A percentile compares a stretch with the other conserved stretches of the same genome.
These are phyloP conservation scores for Benitochromis conjunctus DNA, from an alignment of 2,113 vertebrate species.

Conservation along the genomic window DNA sequence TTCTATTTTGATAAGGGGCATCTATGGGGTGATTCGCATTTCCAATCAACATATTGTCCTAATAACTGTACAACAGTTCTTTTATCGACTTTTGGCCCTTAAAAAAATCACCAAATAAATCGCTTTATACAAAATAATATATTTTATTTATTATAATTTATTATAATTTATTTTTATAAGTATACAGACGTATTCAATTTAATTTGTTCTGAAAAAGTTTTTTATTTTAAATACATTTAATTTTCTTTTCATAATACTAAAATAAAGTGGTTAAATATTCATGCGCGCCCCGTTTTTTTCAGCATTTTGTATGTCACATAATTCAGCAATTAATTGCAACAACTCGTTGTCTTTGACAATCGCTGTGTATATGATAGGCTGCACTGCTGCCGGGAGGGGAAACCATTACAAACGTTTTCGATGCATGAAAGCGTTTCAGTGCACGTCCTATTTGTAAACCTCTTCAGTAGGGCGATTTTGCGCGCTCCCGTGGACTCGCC, in stretches of 20 bases:
- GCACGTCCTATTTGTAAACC: slow-evolving; percentile 59
- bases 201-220: background rate
- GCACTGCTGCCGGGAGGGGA: slow-evolving; percentile 16
- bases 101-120: background rate
- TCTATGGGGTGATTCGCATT: background rate
- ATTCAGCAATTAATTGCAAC: background rate
- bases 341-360: background rate
- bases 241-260: background rate
- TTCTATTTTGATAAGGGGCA: background rate
- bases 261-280: background rate
- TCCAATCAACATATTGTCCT: background rate
- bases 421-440: slow-evolving; percentile 40
- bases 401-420: slow-evolving; percentile 25
- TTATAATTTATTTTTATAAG: background rate
- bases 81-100: background rate
- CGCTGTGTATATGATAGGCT: slow-evolving; percentile 5
- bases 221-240: background rate
- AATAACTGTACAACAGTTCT: background rate
- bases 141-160: too few relatives aligned
- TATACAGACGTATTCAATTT: background rate
- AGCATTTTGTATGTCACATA: background rate
- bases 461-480: slow-evolving; percentile 62
- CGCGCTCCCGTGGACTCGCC: slow-evolving; percentile 70
- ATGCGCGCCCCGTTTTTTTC: background rate
- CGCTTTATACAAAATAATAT: background rate